Conservation (phyloP, 2,113 vertebrate species). For the Perccottus glenii region DNA sequence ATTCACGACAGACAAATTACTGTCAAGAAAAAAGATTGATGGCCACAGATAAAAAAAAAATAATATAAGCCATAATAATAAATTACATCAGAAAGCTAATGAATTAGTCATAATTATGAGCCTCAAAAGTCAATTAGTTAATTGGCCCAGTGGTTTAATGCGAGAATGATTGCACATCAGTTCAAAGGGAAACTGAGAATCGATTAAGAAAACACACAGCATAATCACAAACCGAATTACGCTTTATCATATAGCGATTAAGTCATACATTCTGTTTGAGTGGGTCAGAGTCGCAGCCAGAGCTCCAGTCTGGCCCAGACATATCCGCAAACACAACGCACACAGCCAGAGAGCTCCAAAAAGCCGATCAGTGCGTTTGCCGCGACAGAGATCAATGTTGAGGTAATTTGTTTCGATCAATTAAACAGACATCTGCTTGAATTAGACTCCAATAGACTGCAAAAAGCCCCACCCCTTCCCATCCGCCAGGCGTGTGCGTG, state of each 20-base stretch:
- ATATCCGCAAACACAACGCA: constrained; percentile 26
- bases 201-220: constrained; percentile 50
- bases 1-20: constrained; percentile 19
- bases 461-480: constrained; percentile 35
- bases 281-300: constrained; percentile 10
- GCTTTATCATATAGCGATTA: constrained; percentile 53
- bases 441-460: constrained; percentile 74
- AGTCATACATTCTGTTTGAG: constrained; percentile 28
- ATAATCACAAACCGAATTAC: constrained; percentile 62
- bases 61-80: constrained; percentile 24
- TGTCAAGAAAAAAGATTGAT: not conserved
- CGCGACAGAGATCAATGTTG: constrained; percentile 72
- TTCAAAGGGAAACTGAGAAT: constrained; percentile 48
- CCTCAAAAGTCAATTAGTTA: constrained; percentile 62
- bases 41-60: constrained; percentile 6
- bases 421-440: constrained; percentile 81
- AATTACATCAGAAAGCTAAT: constrained; percentile 43
- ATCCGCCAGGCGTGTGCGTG: constrained; percentile 1
- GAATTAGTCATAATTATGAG: constrained; percentile 56
- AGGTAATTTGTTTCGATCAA: constrained; percentile 81
- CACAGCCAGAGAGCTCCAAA: constrained; percentile 33
- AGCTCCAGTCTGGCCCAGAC: constrained; percentile 10
- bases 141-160: constrained; percentile 50
- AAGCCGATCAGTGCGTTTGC: constrained; percentile 56
- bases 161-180: constrained; percentile 39